Conservation (phyloP, 2,113 vertebrate genomes). For the Cottus gobio region DNA sequence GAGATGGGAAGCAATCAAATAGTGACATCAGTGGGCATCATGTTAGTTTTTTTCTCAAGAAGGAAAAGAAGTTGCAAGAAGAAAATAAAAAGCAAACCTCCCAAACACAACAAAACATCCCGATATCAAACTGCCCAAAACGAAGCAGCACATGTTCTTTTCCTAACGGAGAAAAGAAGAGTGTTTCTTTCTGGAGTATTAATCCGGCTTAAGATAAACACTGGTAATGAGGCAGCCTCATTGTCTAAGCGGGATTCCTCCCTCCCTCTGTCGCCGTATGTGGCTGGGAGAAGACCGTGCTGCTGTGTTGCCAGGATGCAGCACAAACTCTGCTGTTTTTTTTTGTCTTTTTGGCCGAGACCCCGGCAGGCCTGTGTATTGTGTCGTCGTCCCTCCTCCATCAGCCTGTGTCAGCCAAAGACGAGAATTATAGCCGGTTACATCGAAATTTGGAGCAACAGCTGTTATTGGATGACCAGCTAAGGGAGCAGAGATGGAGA, state of each 20-base stretch:
- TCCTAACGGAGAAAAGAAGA: slow-evolving; percentile 16
- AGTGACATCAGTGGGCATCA: neutral
- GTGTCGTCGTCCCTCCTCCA: slow-evolving; percentile 61
- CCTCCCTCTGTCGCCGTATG: slow-evolving; percentile 47
- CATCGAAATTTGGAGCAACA: slow-evolving; percentile 72
- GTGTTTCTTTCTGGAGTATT: slow-evolving; percentile 45
- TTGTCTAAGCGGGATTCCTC: slow-evolving; percentile 39
- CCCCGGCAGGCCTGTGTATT: slow-evolving; percentile 62
- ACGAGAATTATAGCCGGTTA: slow-evolving; percentile 61
- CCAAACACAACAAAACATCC: neutral
- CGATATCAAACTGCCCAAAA: slow-evolving; percentile 3
- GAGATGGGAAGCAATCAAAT: slow-evolving; percentile 21
- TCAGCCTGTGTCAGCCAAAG: slow-evolving; percentile 50
- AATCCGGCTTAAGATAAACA: slow-evolving; percentile 58
- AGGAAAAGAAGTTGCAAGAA: neutral
- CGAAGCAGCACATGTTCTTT: slow-evolving; percentile 24
- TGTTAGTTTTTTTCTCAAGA: neutral
- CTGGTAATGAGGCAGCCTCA: slow-evolving; percentile 59
- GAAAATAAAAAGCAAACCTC: neutral
- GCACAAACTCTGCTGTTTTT: slow-evolving; percentile 58
- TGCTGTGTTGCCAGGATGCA: slow-evolving; percentile 76
- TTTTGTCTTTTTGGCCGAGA: slow-evolving; percentile 39
- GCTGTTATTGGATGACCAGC: slow-evolving; percentile 65
- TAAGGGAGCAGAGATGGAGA: slow-evolving; percentile 43
- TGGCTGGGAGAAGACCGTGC: slow-evolving; percentile 53